Percentiles rank a stretch among this genome's conserved stretches.
phyloP scores from a whole-genome alignment of 2,113 vertebrate species.

The Pseudonaja textilis region DNA sequence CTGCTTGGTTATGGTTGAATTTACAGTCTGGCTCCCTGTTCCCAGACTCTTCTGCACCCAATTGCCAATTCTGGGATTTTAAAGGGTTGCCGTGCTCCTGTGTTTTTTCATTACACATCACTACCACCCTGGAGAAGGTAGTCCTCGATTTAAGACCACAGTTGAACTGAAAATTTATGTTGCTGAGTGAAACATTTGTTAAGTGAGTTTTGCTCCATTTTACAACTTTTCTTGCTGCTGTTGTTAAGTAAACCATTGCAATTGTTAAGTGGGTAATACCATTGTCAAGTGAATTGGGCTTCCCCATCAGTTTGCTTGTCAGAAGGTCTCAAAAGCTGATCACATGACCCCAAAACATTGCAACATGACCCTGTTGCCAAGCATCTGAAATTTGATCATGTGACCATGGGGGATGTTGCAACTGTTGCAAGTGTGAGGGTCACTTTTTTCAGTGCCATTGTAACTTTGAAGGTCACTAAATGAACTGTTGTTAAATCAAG shows the following conservation, averaged over 20 bases:
- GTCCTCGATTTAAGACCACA: background rate
- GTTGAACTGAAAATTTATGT: background rate
- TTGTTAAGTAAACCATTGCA: background rate
- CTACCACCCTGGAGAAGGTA: background rate
- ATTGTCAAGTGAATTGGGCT: background rate
- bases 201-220: background rate
- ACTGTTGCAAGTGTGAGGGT: background rate
- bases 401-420: background rate
- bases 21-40: background rate
- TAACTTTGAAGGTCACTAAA: background rate
- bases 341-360: background rate
- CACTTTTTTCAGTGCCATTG: background rate
- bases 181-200: background rate
- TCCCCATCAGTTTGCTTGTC: background rate
- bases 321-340: background rate
- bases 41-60: background rate
- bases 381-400: background rate
- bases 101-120: background rate
- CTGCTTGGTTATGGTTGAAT: background rate
- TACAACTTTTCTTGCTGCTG: background rate
- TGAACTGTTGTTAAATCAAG: too few relatives aligned
- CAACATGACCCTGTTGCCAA: background rate
- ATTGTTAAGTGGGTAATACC: background rate
- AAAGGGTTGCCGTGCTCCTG: background rate
- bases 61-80: background rate